Evolutionary conservation across 2,888 invertebrate species (phyloP).

Genomic region (Iphiclides podalirius): DNA sequence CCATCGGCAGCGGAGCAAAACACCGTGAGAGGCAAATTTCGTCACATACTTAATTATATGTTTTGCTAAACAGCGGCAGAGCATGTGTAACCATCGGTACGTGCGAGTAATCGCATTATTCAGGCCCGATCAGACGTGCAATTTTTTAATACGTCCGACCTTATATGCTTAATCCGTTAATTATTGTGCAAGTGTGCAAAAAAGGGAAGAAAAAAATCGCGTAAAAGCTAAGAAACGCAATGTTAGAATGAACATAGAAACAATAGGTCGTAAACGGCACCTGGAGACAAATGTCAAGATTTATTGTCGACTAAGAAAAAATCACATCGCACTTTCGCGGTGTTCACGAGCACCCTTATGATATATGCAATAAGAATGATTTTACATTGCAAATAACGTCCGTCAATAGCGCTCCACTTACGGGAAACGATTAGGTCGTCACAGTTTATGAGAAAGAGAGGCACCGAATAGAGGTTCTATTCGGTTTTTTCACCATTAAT

Average conservation of each 20-base stretch:
- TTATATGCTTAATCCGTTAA: constrained; percentile 24
- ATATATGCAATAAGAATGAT: not conserved
- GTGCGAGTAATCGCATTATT: constrained; percentile 22
- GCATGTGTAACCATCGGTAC: constrained; percentile 12
- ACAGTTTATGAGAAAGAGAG: constrained; percentile 41
- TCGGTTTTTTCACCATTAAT: constrained; percentile 54
- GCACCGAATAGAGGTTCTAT: constrained; percentile 44
- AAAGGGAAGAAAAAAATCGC: constrained; percentile 19
- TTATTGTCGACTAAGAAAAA: constrained; percentile 58
- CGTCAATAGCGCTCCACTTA: constrained; percentile 25
- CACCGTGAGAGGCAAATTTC: constrained; percentile 19
- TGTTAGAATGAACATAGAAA: constrained; percentile 38
- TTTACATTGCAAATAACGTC: constrained; percentile 8
- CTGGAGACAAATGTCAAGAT: constrained; percentile 66
- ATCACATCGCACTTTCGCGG: constrained; percentile 17
- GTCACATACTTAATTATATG: constrained; percentile 20
- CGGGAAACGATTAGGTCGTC: constrained; percentile 39
- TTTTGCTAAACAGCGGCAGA: constrained; percentile 21
- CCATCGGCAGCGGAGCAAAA: constrained; percentile 14
- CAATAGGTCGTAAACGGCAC: constrained; percentile 66
- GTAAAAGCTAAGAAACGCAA: constrained; percentile 13
- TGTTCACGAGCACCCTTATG: constrained; percentile 6
- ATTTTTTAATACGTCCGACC: constrained; percentile 24
- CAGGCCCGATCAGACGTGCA: constrained; percentile 24
- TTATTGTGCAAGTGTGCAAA: constrained; percentile 19